Evolutionary conservation across 2,797 vertebrate genomes (phyloP), one percentile per base, ranked within the genome.

Genomic region (Hyperoplus lanceolatus): DNA sequence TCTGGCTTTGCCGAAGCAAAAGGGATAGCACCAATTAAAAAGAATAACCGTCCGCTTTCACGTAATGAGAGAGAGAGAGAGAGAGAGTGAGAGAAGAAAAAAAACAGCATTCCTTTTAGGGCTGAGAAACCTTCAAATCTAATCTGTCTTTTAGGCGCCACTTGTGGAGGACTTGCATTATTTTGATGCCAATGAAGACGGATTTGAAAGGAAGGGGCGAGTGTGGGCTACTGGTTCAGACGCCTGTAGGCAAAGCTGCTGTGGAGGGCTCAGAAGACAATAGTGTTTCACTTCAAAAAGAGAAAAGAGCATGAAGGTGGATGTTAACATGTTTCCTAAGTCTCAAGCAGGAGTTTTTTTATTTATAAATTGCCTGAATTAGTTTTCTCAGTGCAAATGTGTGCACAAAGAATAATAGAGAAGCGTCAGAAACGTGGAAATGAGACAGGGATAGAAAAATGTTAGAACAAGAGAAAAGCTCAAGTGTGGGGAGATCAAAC

Each of bases 1-100:
- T 89, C 85, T 39, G 62, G 74, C 18, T 63, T 73, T 61, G 51
- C 51, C 70, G 82, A 85, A 83, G 78, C 43, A 14, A 41, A 62
- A 21, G 59, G 43, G 81, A 83, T 74, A 58, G 65, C 70, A 87
- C 87, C 76, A 95, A 94, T 94, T 94, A 95, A 85, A 85, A 73
- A 62, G 71, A 90, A 89, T 85, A 86, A 88, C 80, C 73, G 84
- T 90, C 77, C 86, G 50, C 21, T 21, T 21, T 21, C 21, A 21
- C 21, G 21, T 21, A 21, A 21, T 21, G 21, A 21, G 21, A 21
- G 21, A 21, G 21, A 21, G 21, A 21, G 21, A 21, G 21, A 21
- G 21, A 21, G 21, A 21, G 21, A 21, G 21, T 2, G 21, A 21
- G 21, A 15, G 56, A 73, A 49, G 53, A 5, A 60, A n/a, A 76